Evolutionary conservation across 2,888 invertebrate genomes (phyloP), one percentile per base, ranked within the genome.

Genomic region (Xestia sexstrigata): DNA sequence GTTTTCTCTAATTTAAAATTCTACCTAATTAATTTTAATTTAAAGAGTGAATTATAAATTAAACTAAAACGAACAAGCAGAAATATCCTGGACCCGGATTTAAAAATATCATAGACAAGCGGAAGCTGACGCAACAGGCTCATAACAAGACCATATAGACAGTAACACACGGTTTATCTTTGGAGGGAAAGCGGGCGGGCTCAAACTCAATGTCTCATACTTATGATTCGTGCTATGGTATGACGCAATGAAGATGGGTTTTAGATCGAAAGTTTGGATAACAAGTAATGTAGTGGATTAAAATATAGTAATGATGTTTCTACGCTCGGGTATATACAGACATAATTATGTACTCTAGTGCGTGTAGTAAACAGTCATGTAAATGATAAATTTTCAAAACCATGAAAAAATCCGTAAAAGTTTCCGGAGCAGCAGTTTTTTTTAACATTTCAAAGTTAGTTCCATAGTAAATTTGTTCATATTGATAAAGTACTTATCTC

Each of bases 171-270:
- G 58, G 73, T 68, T 76, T 88, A 86, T 87, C 87, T 90, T 84
- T 91, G 89, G 87, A 89, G 89, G 85, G 91, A 91, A 91, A 91
- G 91, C 76, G 78, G 60, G 60, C 62, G 73, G 69, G 69, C 47
- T 52, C 11, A 60, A 15, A 70, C 47, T 60, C 65, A 55, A 42
- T 42, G 71, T 66, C 47, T 65, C 35, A 55, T 60, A 83, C 42
- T 68, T 85, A 45, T 58, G 67, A 60, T 74, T 63, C 78, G 72
- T 60, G 67, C 23, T 78, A 62, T 20, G 6, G 11, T 52, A 65
- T 84, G 76, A 80, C 63, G 86, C 52, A 80, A 83, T 71, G 26
- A 62, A 62, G 73, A 79, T 78, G 74, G 30, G 65, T 39, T 45
- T 52, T 67, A 76, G 76, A 84, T 78, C 15, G 67, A 81, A 81